phyloP scores from a whole-genome alignment of 2,113 vertebrate genomes.

The Stictonetta naevosa region DNA sequence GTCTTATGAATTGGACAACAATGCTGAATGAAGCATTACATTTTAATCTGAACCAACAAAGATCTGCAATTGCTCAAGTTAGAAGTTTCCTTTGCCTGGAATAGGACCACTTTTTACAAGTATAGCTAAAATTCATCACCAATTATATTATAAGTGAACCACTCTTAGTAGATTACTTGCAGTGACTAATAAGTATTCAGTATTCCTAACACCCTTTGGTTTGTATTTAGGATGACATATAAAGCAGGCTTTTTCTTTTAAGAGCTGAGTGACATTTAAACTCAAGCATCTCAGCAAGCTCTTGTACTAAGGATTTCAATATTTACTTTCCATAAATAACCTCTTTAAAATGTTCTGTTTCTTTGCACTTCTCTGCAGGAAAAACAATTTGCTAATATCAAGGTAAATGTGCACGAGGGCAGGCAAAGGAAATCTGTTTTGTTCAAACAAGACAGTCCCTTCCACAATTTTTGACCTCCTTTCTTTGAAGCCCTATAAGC shows the following conservation, averaged over 20 bases:
- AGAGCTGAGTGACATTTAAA: not conserved
- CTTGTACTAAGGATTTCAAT: not conserved
- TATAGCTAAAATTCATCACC: not conserved
- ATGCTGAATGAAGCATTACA: not conserved
- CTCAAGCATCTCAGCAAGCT: not conserved
- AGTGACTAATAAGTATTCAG: not conserved
- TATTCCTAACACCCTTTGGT: not conserved
- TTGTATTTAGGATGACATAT: not conserved
- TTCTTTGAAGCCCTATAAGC: not conserved
- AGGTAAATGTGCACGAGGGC: constrained; percentile 22
- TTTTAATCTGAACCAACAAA: not conserved
- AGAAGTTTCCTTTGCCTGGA: not conserved
- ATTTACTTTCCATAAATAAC: not conserved
- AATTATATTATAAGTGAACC: not conserved
- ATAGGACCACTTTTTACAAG: not conserved
- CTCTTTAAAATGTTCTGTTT: not conserved
- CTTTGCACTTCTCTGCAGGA: not conserved
- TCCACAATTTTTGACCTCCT: not conserved
- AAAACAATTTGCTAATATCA: constrained; percentile 16
- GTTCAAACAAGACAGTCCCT: not conserved
- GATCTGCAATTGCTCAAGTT: not conserved
- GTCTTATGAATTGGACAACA: not conserved
- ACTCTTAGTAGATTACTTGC: not conserved
- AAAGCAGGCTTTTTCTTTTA: not conserved
- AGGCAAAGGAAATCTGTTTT: constrained; percentile 4